Percentiles rank a stretch among this genome's conserved stretches.
Evolutionary conservation across 1,140 invertebrate genomes (phyloP).

Genomic region (Eulimnadia texana): DNA sequence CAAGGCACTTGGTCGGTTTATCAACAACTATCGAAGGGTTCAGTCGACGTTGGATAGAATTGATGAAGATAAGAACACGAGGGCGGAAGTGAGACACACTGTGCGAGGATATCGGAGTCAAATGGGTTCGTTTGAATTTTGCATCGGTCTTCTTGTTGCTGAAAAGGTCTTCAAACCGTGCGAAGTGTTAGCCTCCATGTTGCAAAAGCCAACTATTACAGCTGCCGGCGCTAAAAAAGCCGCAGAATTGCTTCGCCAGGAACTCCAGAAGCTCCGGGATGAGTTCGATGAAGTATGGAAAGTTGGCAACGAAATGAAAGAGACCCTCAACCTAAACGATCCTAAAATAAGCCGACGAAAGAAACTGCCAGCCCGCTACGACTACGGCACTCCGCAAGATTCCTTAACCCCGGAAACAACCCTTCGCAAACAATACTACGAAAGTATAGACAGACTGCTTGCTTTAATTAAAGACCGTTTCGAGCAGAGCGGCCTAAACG

Average conservation of each 20-base stretch:
- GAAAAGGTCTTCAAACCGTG: neutral
- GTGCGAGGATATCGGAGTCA: neutral
- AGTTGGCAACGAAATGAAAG: neutral
- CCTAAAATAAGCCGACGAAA: neutral
- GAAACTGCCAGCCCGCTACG: neutral
- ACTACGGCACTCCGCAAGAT: neutral
- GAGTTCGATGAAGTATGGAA: neutral
- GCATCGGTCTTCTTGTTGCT: neutral
- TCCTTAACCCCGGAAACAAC: neutral
- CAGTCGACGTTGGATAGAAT: neutral
- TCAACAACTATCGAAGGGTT: neutral
- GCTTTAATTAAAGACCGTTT: neutral
- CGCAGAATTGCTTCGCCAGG: neutral
- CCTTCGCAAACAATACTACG: neutral
- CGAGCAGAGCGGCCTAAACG: neutral
- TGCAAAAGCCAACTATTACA: neutral
- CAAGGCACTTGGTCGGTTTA: neutral
- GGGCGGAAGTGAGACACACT: neutral
- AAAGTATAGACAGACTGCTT: neutral
- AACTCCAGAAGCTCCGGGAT: neutral
- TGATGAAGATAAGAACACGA: neutral
- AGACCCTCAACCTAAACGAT: neutral
- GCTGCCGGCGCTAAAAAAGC: neutral
- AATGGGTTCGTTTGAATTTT: neutral
- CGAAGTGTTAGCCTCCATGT: neutral